Percentiles rank a stretch among this genome's conserved stretches.
Conservation (phyloP, 2,797 vertebrate genomes). For the Oophaga sylvatica region DNA sequence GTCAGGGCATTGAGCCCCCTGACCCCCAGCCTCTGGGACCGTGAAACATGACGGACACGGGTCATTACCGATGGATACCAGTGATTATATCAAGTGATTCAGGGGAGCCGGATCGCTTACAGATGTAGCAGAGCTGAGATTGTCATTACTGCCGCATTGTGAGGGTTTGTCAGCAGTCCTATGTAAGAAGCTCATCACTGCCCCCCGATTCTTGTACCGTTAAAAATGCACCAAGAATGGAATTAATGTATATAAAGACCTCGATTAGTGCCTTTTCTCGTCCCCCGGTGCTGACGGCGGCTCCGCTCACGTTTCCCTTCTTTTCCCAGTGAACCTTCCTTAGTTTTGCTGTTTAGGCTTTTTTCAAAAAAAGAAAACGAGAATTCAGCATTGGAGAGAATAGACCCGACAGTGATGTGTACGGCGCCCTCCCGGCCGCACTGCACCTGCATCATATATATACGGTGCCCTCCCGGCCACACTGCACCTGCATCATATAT, state of each 20-base stretch:
- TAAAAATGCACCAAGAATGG: no score
- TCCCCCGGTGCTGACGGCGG: background rate
- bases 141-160: background rate
- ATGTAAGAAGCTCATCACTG: background rate
- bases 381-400: no score
- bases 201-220: background rate
- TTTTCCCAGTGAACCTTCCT: background rate
- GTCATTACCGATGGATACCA: background rate
- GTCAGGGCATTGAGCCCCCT: background rate
- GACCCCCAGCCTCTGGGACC: background rate
- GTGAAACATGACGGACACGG: background rate
- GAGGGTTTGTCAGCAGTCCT: background rate
- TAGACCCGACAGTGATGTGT: no score
- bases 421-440: no score
- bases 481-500: no score
- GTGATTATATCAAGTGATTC: background rate
- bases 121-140: background rate
- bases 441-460: no score
- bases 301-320: background rate
- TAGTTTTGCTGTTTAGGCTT: no score
- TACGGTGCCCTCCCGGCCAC: no score
- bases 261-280: no score
- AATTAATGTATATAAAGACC: no score
- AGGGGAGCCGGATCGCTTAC: background rate
- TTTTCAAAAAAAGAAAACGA: no score